Evolutionary conservation across 2,888 invertebrate species (phyloP), one percentile per base, ranked within the genome.

Genomic region (Xylota segnis): DNA sequence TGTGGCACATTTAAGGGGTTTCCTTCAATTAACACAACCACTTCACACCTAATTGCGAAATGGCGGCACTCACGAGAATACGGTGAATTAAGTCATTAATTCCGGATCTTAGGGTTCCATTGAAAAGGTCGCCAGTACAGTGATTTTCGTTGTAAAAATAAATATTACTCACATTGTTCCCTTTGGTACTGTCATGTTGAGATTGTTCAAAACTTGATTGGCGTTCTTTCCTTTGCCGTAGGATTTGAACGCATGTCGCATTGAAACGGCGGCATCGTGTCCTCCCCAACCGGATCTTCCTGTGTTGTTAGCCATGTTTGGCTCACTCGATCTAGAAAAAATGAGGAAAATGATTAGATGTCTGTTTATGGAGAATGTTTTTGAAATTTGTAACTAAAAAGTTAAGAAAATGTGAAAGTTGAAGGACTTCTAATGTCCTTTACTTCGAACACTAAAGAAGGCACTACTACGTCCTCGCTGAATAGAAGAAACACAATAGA

Each of bases 121-220:
- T 23, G 10, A 65, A 45, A 32, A n/a, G n/a, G n/a, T 37, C 27
- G 34, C 37, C 65, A 47, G n/a, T n/a, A 47, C 66, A 47, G 32
- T 47, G 18, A 14, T 29, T 37, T n/a, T 14, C 29, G 7, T 27
- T n/a, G 0, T 16, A 29, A 40, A 56, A 29, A 37, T 47, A 47
- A 47, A 27, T 16, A 47, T 16, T 88, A 95, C 97, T 97, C 93
- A 98, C 98, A 98, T 98, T 88, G 97, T 97, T 90, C 98, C 98
- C 92, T 97, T 97, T 89, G 96, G 96, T 87, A 98, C 98, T 76
- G 97, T 97, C 96, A 98, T 97, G 93, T 96, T 96, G 87, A 98
- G 95, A 92, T 97, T 96, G 90, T 96, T 96, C 87, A 98, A 94
- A 56, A 98, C 97, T 88, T 96, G 96, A 91, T 97, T 96, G 71